Evolutionary conservation across 2,113 vertebrate species (phyloP).

Genomic region (Telmatochromis bifrenatus): DNA sequence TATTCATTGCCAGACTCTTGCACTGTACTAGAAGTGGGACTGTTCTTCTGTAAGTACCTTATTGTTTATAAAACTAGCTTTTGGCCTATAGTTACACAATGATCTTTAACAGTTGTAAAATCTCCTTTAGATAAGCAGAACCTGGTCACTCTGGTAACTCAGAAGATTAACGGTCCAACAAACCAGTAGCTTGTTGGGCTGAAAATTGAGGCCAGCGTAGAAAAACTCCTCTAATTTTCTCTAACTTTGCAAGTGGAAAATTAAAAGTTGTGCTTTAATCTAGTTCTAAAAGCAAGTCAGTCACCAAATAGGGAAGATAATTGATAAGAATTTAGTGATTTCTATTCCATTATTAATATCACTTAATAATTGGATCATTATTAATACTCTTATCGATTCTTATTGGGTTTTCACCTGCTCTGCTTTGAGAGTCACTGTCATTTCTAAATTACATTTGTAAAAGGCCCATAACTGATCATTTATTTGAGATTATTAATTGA

Average conservation of each 20-base stretch:
- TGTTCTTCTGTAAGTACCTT: background rate
- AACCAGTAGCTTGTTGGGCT: background rate
- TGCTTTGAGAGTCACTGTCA: background rate
- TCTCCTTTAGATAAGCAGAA: background rate
- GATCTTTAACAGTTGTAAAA: background rate
- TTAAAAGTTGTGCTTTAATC: background rate
- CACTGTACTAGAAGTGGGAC: background rate
- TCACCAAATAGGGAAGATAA: background rate
- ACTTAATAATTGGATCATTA: fast-evolving
- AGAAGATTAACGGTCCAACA: background rate
- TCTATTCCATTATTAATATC: background rate
- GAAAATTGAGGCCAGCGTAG: background rate
- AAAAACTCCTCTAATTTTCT: background rate
- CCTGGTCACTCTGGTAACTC: background rate
- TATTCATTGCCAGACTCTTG: background rate
- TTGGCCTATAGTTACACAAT: background rate
- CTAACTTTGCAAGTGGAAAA: background rate
- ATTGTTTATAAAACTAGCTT: background rate
- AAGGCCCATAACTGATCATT: background rate
- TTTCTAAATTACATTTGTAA: background rate
- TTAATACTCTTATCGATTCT: background rate
- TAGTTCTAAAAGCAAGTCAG: background rate
- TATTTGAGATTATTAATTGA: background rate
- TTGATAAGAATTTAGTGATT: background rate
- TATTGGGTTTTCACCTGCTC: background rate